Percentiles rank a stretch among this genome's conserved stretches.
Conservation (phyloP, 1,140 invertebrate genomes). For the Ericerus pela region DNA sequence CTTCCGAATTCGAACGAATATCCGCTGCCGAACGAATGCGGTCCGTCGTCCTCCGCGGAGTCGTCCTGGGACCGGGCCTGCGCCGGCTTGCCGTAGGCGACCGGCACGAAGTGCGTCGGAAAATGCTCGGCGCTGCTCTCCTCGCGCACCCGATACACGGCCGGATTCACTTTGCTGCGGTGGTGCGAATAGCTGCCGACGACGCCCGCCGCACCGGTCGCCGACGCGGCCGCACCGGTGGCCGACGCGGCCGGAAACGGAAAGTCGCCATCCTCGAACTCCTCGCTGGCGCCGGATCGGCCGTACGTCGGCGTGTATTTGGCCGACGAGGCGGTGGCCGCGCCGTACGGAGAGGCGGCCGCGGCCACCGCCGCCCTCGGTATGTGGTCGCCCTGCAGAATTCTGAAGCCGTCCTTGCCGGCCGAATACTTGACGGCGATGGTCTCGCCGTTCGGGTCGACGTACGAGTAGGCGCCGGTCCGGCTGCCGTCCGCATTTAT, state of each 20-base stretch:
- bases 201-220: neutral
- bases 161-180: neutral
- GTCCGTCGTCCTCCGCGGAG: slow-evolving; percentile 28
- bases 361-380: slow-evolving; percentile 18
- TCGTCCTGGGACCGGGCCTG: slow-evolving; percentile 14
- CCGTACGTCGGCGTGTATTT: neutral
- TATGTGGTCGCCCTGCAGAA: slow-evolving; percentile 30
- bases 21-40: slow-evolving; percentile 40
- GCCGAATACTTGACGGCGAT: slow-evolving; percentile 37
- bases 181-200: slow-evolving; percentile 5
- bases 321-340: neutral
- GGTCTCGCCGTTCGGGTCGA: slow-evolving; percentile 40
- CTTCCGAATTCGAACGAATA: slow-evolving; percentile 40
- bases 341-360: neutral
- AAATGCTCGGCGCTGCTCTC: slow-evolving; percentile 12
- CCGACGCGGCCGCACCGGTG: neutral
- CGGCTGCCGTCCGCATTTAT: slow-evolving; percentile 45
- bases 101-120: neutral
- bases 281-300: neutral
- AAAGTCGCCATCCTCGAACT: neutral
- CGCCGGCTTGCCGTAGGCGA: neutral
- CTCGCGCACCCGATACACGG: slow-evolving; percentile 13
- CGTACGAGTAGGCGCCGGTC: slow-evolving; percentile 46
- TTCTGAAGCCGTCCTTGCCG: slow-evolving; percentile 33
- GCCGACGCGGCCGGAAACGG: neutral